phyloP scores from a whole-genome alignment of 2,113 vertebrate genomes.

The Calcarius ornatus region DNA sequence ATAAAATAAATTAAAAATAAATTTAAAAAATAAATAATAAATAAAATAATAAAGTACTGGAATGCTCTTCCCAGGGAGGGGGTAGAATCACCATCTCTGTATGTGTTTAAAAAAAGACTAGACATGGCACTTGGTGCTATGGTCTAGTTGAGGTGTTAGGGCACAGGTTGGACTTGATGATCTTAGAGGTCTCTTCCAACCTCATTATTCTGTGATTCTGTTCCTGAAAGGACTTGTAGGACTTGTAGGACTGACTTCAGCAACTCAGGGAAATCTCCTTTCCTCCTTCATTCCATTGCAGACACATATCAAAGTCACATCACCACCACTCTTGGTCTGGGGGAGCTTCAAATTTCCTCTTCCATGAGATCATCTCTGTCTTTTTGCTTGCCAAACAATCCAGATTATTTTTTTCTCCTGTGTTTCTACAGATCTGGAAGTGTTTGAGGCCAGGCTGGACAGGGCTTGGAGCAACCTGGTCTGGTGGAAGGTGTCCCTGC shows the following conservation, averaged over 20 bases:
- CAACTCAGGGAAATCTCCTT: neutral
- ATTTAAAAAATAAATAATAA: too few relatives aligned
- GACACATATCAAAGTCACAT: fast-evolving
- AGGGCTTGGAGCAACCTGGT: neutral
- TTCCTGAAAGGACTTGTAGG: neutral
- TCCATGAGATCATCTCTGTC: neutral
- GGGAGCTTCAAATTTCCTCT: neutral
- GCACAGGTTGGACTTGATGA: too few relatives aligned
- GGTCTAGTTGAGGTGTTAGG: too few relatives aligned
- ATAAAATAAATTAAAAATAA: too few relatives aligned
- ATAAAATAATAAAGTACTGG: too few relatives aligned
- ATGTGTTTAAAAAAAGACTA: too few relatives aligned
- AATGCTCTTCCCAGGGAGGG: too few relatives aligned
- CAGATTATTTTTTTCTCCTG: neutral
- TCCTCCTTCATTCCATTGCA: neutral
- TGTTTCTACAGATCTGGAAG: neutral
- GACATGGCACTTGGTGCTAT: too few relatives aligned
- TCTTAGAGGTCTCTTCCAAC: too few relatives aligned
- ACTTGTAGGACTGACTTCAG: neutral
- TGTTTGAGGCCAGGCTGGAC: neutral
- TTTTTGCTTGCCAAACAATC: neutral
- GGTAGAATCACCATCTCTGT: too few relatives aligned
- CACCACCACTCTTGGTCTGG: neutral
- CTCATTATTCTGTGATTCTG: too few relatives aligned
- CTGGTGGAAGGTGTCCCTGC: neutral